Evolutionary conservation across 1,140 invertebrate genomes (phyloP), one percentile per base, ranked within the genome.

Genomic region (Neodiprion lecontei): DNA sequence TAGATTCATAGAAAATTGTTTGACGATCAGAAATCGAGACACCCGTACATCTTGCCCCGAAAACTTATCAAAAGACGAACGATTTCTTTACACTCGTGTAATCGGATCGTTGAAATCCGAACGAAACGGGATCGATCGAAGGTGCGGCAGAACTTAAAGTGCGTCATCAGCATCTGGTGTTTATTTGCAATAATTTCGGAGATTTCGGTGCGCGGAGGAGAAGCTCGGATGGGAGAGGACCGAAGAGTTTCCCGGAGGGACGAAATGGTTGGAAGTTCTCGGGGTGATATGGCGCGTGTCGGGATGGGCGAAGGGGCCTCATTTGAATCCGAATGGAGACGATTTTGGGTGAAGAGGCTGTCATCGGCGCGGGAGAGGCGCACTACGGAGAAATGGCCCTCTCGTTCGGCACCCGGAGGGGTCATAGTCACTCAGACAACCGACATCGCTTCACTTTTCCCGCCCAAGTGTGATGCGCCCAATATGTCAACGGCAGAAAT

Each of bases 291-390:
- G 83, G 82, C 81, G 84, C 84, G 81, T 85, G 82, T 83, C 81
- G 79, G 79, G 79, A 82, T 80, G 80, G 85, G 84, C 82, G 28
- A 40, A 3, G 84, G 85, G 82, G 80, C 74, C 85, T 87, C 83
- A 87, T 87, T 87, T 87, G 85, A 87, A 86, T 87, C 81, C 85
- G 84, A 87, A 87, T 87, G 83, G 84, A 83, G 82, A 82, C 83
- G 83, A 84, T 86, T 83, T 83, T 85, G 82, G 79, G 82, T 75
- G 81, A 82, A 79, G 79, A 82, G 80, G 76, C 73, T 74, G 82
- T 79, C 79, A 79, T 80, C 79, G 53, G 53, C 28, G 28, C 28
- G 28, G 28, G 28, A 61, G 53, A 61, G 53, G 53, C 53, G 11
- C 53, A 14, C 53, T 61, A 12, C 53, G 28, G 28, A 61, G 77